Evolutionary conservation across 2,888 invertebrate genomes (phyloP).

Genomic region (Chamaedrilus cognettii): DNA sequence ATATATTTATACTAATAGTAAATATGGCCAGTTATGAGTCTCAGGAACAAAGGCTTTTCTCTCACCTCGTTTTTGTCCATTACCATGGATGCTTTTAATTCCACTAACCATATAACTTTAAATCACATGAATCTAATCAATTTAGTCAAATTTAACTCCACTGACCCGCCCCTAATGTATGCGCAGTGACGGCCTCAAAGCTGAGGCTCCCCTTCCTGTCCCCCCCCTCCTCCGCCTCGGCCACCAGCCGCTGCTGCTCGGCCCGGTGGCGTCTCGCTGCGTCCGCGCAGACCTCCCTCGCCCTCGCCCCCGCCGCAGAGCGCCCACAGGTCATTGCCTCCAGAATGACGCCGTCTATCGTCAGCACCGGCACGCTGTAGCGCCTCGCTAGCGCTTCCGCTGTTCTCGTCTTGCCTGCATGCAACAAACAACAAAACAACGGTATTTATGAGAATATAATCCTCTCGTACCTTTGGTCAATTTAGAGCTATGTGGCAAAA

Average conservation of each 20-base stretch:
- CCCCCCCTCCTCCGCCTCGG: conserved; percentile 48
- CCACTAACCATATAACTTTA: no score
- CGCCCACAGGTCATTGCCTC: conserved; percentile 58
- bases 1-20: no score
- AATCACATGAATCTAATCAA: no score
- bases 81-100: no score
- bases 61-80: no score
- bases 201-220: conserved; percentile 50
- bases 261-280: conserved; percentile 51
- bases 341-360: conserved; percentile 55
- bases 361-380: conserved; percentile 57
- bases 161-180: conserved; percentile 45
- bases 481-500: no score
- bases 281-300: conserved; percentile 56
- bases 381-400: conserved; percentile 53
- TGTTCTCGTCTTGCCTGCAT: conserved; percentile 53
- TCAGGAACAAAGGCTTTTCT: no score
- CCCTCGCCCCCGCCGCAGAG: conserved; percentile 51
- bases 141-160: no score
- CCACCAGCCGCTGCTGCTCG: conserved; percentile 43
- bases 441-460: no score
- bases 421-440: no score
- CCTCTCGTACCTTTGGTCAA: no score
- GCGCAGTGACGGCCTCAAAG: conserved; percentile 57
- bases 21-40: no score